A percentile compares a stretch with the other conserved stretches of the same genome.
Conservation (phyloP, 2,113 vertebrate species). For the Xiphias gladius region DNA sequence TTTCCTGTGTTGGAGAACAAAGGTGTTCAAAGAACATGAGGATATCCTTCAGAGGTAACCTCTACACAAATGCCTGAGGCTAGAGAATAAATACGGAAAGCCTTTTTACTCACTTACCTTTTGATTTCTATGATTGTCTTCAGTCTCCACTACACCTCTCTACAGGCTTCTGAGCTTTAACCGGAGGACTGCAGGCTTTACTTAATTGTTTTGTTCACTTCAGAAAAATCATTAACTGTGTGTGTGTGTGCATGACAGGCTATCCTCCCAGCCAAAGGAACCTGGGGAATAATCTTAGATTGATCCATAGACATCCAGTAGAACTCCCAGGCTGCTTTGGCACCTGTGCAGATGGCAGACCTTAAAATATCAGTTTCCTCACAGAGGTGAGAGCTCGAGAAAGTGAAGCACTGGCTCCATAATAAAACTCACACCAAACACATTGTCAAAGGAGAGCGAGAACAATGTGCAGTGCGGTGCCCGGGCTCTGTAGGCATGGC, state of each 20-base stretch:
- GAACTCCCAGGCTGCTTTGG: constrained; percentile 71
- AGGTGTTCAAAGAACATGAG: constrained; percentile 52
- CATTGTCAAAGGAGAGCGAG: constrained; percentile 33
- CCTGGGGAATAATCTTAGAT: constrained; percentile 74
- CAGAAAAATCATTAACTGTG: constrained; percentile 76
- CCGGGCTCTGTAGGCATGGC: background rate
- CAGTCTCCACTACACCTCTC: constrained; percentile 55
- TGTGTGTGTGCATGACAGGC: constrained; percentile 43
- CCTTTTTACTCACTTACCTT: constrained; percentile 55
- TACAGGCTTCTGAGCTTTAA: constrained; percentile 52
- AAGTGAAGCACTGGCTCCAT: constrained; percentile 50
- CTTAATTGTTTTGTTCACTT: constrained; percentile 83
- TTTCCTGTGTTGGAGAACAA: constrained; percentile 40
- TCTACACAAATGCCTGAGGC: constrained; percentile 44
- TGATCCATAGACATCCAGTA: constrained; percentile 74
- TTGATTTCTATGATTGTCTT: constrained; percentile 67
- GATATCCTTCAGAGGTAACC: constrained; percentile 45
- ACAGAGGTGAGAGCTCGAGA: constrained; percentile 73
- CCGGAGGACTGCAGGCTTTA: constrained; percentile 65
- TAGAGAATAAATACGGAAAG: constrained; percentile 41
- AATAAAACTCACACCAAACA: constrained; percentile 68
- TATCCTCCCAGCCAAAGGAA: constrained; percentile 56
- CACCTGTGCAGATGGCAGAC: constrained; percentile 80
- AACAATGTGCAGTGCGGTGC: constrained; percentile 37
- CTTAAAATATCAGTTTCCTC: constrained; percentile 78